Conservation (phyloP, 64 coral and sea anemone species). For the Dendrophyllia cribrosa region DNA sequence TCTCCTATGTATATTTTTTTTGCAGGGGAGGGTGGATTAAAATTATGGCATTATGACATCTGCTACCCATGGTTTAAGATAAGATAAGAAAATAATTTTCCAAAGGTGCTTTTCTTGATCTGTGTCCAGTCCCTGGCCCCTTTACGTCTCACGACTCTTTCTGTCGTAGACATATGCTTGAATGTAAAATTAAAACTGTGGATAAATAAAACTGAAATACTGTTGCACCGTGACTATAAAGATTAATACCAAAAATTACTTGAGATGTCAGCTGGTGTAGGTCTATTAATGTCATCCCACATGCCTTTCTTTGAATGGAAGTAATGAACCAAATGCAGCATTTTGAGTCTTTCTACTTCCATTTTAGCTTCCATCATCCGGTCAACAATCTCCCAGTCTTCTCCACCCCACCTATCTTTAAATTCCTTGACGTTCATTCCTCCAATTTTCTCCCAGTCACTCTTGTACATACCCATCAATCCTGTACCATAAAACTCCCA, state of each 20-base stretch:
- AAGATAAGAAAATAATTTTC: too few relatives aligned
- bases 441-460: conserved; percentile 89
- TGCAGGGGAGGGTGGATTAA: too few relatives aligned
- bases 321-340: conserved; percentile 81
- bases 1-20: too few relatives aligned
- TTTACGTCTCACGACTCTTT: too few relatives aligned
- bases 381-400: conserved; percentile 91
- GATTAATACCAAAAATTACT: background rate
- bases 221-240: too few relatives aligned
- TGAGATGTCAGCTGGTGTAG: background rate
- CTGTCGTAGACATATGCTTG: too few relatives aligned
- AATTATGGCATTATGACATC: too few relatives aligned
- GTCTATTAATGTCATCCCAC: conserved; percentile 42
- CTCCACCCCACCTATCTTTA: conserved; percentile 82
- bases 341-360: conserved; percentile 72
- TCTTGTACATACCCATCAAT: conserved; percentile 82
- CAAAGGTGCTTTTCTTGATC: too few relatives aligned
- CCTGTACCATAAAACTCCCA: conserved; percentile 81
- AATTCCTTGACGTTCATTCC: conserved; percentile 86
- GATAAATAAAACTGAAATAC: too few relatives aligned
- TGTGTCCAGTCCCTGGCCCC: too few relatives aligned
- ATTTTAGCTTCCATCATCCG: conserved; percentile 72
- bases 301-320: conserved; percentile 91
- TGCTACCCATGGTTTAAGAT: too few relatives aligned
- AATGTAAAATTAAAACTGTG: too few relatives aligned